Conservation (phyloP, 37 sponge, comb jelly and placozoan species). For the Halichondria panicea region DNA sequence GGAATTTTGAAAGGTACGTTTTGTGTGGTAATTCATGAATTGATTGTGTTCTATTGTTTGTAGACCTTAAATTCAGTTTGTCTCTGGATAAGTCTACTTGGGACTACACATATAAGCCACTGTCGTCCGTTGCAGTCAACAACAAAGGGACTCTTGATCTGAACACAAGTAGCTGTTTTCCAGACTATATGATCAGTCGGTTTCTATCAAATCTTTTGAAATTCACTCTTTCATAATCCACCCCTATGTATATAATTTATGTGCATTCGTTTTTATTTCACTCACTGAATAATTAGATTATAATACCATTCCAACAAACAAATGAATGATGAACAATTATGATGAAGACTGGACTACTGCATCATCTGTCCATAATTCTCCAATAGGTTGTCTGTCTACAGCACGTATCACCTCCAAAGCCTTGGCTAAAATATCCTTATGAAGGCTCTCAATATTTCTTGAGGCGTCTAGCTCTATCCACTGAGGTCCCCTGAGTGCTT, state of each 20-base stretch:
- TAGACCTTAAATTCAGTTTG: constrained; percentile 11
- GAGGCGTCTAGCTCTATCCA: constrained; percentile 78
- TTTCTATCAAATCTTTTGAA: constrained; percentile 42
- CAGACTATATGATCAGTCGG: constrained; percentile 55
- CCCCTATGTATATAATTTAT: too few species aligned
- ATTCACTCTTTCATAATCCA: constrained; percentile 7
- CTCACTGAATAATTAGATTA: too few species aligned
- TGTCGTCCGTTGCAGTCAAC: not conserved
- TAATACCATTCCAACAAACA: too few species aligned
- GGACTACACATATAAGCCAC: constrained; percentile 54
- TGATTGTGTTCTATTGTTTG: not conserved
- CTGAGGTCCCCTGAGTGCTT: constrained; percentile 27
- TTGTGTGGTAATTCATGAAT: not conserved
- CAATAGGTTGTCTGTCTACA: constrained; percentile 7
- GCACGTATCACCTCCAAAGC: constrained; percentile 18
- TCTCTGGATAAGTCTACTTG: constrained; percentile 5
- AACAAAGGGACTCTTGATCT: not conserved
- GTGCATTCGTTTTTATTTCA: too few species aligned
- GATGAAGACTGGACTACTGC: too few species aligned
- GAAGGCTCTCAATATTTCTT: constrained; percentile 50
- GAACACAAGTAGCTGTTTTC: constrained; percentile 24
- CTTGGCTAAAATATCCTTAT: constrained; percentile 33
- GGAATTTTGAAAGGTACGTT: constrained; percentile 37
- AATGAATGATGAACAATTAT: too few species aligned
- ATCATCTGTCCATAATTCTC: constrained; percentile 56